Evolutionary conservation across 2,113 vertebrate species (phyloP).

Genomic region (Muscicapa adusta): DNA sequence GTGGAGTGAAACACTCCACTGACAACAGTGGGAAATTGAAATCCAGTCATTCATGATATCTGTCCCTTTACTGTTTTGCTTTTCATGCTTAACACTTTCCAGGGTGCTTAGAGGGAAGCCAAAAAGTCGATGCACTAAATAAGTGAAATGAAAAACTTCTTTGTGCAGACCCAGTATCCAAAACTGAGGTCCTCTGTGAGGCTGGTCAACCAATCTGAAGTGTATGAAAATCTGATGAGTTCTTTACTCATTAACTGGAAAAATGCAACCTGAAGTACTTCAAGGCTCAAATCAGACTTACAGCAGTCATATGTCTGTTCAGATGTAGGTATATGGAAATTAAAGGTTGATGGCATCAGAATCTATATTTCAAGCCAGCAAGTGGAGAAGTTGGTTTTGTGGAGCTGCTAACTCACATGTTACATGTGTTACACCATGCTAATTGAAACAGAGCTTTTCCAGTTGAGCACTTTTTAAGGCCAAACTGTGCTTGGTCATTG

Average conservation of each 20-base stretch:
- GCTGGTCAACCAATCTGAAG: not conserved
- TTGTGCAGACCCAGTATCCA: not conserved
- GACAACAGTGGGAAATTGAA: not conserved
- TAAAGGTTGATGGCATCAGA: not conserved
- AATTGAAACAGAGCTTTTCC: not conserved
- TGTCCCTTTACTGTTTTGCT: not conserved
- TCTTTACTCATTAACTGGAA: not conserved
- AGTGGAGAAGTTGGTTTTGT: not conserved
- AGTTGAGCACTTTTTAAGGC: not conserved
- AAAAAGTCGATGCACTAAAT: not conserved
- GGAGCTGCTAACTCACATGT: not conserved
- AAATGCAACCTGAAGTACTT: not conserved
- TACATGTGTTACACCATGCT: not conserved
- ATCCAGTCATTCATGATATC: not conserved
- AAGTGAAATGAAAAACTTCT: not conserved
- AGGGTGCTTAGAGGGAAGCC: not conserved
- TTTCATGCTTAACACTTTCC: not conserved
- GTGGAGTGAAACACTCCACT: too few species aligned
- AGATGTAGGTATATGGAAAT: not conserved
- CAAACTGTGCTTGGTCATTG: not conserved
- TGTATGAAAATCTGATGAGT: not conserved
- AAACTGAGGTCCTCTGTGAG: not conserved
- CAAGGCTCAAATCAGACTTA: not conserved
- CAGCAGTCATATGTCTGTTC: not conserved
- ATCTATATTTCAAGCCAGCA: not conserved